Base-by-base conservation (phyloP, 2,797 vertebrate species). In the Protosalanx chinensis region DNA sequence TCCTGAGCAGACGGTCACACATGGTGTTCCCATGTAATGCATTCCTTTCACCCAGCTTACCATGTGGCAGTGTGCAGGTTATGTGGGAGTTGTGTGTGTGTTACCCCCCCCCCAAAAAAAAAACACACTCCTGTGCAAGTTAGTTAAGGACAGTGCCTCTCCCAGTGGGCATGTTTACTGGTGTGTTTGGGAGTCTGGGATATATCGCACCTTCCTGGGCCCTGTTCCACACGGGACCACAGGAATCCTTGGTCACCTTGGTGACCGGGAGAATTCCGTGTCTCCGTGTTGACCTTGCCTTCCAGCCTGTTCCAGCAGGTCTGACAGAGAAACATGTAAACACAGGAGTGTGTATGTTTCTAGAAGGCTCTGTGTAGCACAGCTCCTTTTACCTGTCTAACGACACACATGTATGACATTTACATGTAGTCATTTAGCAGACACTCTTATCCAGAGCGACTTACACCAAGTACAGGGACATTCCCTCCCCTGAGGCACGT, bases 131-230 rank as follows among this genome's bases (percentile, higher is more conserved):
- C 8, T 41, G 37, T 41, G 37, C 37, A 10, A 41, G 8, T 8
- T 41, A 10, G 35, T 35, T 41, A 8, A 41, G 8, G 37, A 41
- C 6, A 41, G 12, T 12, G 8, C 6, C 8, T 41, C 37, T 41
- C 7, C 8, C 12, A 41, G 37, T 70, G 58, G 6, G 59, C 51
- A 16, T 64, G 59, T 64, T 59, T 53, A n/a, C 23, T 58, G 20
- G 65, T 64, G 66, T 56, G 53, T 67, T 46, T 68, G 64, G 72
- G 56, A 53, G 74, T 59, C 35, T 87, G 90, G 64, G 84, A 88
- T 81, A 85, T 88, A 82, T 90, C 80, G 71, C 90, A 89, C 83
- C 23, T 70, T 78, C 76, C 77, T 85, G 88, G 59, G 68, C 81
- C 74, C 12, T 53, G 46, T 49, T 76, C 78, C 35, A 64, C 81